A percentile compares a stretch with the other conserved stretches of the same genome.
phyloP scores from a whole-genome alignment of 2,888 invertebrate genomes.

The Gnatocerus cornutus region DNA sequence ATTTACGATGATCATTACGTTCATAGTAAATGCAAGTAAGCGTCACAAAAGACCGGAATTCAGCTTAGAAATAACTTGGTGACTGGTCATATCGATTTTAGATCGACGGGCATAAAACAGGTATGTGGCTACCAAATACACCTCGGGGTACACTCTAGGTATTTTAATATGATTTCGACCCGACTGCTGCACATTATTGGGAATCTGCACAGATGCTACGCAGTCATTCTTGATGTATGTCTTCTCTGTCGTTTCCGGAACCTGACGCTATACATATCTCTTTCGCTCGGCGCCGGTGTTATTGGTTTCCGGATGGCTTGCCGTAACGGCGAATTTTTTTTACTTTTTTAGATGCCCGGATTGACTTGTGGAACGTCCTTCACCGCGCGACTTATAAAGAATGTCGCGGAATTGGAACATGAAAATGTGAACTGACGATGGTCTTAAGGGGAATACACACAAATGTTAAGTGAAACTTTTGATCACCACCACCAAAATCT shows the following conservation, averaged over 20 bases:
- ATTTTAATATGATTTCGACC: slow-evolving; percentile 69
- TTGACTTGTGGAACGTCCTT: slow-evolving; percentile 57
- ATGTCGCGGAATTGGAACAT: slow-evolving; percentile 58
- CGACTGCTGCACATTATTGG: slow-evolving; percentile 70
- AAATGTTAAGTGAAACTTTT: too few species aligned
- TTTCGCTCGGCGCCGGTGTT: slow-evolving; percentile 59
- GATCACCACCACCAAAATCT: too few species aligned
- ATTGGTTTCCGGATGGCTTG: slow-evolving; percentile 66
- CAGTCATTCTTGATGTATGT: slow-evolving; percentile 63
- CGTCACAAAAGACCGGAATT: slow-evolving; percentile 40
- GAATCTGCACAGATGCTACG: slow-evolving; percentile 70
- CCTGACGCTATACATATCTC: slow-evolving; percentile 50
- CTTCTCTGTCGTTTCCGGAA: slow-evolving; percentile 49
- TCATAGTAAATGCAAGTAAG: slow-evolving; percentile 39
- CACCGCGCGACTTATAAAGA: slow-evolving; percentile 55
- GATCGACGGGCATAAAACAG: slow-evolving; percentile 65
- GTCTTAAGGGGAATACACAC: slow-evolving; percentile 46
- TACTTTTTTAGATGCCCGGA: slow-evolving; percentile 44
- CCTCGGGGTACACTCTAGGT: slow-evolving; percentile 68
- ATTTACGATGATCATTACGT: slow-evolving; percentile 51
- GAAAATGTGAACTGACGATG: slow-evolving; percentile 54
- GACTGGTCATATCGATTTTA: slow-evolving; percentile 46
- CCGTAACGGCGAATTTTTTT: slow-evolving; percentile 60
- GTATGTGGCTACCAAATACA: slow-evolving; percentile 67
- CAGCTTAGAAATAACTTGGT: slow-evolving; percentile 33